Percentiles rank a stretch among this genome's conserved stretches.
These are phyloP conservation scores for Cepaea nemoralis DNA, from an alignment of 1,140 invertebrate species.

Conservation along the genomic window DNA sequence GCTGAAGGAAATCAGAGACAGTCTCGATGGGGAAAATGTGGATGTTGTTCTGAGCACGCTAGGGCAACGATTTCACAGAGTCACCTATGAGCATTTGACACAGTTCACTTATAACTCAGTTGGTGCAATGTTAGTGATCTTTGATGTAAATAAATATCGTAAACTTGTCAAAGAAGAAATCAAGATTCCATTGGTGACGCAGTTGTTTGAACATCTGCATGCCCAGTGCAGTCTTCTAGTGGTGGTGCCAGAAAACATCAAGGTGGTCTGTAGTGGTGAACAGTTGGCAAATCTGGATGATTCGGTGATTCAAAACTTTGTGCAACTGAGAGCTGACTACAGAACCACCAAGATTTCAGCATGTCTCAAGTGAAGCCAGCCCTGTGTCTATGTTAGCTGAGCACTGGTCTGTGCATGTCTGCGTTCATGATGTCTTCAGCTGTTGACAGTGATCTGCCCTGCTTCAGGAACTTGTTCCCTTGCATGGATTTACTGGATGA, in stretches of 20 bases:
- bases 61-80: constrained; percentile 89
- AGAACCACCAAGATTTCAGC: constrained; percentile 23
- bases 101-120: constrained; percentile 96
- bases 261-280: constrained; percentile 93
- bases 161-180: constrained; percentile 82
- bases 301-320: constrained; percentile 11
- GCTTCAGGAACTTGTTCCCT: too few relatives aligned
- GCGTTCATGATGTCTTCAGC: too few relatives aligned
- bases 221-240: constrained; percentile 95
- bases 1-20: constrained; percentile 84
- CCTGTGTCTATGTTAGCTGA: too few relatives aligned
- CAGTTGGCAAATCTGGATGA: constrained; percentile 81
- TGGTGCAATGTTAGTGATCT: constrained; percentile 93
- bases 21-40: constrained; percentile 94
- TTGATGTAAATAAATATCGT: constrained; percentile 95
- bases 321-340: constrained; percentile 20
- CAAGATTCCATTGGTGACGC: constrained; percentile 82
- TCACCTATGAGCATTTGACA: constrained; percentile 95
- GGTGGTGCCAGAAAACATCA: constrained; percentile 95
- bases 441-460: too few relatives aligned
- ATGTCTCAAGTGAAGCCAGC: neutral
- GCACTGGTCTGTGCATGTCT: too few relatives aligned
- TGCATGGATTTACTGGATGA: too few relatives aligned
- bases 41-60: constrained; percentile 89
- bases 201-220: constrained; percentile 93